Conservation (phyloP, 2,797 vertebrate species). For the Microhierax caerulescens region DNA sequence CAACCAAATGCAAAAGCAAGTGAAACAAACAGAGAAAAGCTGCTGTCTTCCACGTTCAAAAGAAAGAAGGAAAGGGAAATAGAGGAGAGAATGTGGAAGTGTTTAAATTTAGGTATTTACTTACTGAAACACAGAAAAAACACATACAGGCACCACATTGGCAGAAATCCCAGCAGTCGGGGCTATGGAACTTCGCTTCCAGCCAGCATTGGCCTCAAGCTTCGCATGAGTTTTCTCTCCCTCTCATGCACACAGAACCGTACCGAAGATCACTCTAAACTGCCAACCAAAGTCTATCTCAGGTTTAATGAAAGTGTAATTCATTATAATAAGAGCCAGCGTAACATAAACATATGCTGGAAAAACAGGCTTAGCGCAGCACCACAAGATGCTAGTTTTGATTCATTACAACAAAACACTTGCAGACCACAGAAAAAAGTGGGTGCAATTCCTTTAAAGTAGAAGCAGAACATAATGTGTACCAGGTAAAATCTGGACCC, state of each 20-base stretch:
- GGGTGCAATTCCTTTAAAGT: background rate
- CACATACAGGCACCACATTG: background rate
- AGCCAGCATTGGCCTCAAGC: background rate
- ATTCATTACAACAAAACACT: background rate
- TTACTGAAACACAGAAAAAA: conserved; percentile 21
- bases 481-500: background rate
- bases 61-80: background rate
- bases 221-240: background rate
- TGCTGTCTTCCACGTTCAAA: background rate
- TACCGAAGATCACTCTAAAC: background rate
- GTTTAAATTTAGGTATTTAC: conserved; percentile 19
- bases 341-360: conserved; percentile 35
- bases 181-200: background rate
- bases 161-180: conserved; percentile 11
- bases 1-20: background rate
- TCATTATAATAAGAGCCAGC: conserved; percentile 14
- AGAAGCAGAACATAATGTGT: background rate
- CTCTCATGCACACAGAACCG: background rate
- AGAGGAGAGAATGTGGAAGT: background rate
- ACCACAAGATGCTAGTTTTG: background rate
- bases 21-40: background rate
- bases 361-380: conserved; percentile 31
- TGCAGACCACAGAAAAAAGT: background rate
- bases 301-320: conserved; percentile 7
- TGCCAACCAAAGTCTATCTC: background rate